Base-by-base conservation (phyloP, 2,888 invertebrate species). In the Pyralis farinalis region DNA sequence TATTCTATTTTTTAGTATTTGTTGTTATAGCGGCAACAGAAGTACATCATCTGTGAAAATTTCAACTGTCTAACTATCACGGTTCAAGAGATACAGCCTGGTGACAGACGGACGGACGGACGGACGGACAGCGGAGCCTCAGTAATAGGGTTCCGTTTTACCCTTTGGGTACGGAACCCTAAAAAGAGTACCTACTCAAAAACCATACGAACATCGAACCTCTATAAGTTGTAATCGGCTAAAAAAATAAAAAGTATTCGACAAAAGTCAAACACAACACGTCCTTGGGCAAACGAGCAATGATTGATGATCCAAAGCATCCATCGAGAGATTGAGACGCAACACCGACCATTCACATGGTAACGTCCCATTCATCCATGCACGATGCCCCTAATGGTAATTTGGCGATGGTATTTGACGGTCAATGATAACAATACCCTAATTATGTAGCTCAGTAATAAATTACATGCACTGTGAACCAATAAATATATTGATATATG, bases 211-310 rank as follows among this genome's bases (percentile, higher is more conserved):
- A n/a, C n/a, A n/a, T n/a, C n/a, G n/a, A n/a, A n/a, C n/a, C n/a
- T n/a, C n/a, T n/a, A n/a, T n/a, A n/a, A n/a, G n/a, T n/a, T n/a
- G n/a, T n/a, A n/a, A n/a, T n/a, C n/a, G n/a, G n/a, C n/a, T n/a
- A n/a, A n/a, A n/a, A n/a, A n/a, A n/a, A n/a, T 49, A 49, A 56
- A 46, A 58, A 59, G 51, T 57, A 56, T 60, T 57, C 61, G 53
- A 67, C 58, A 60, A 62, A 60, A 60, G 53, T 65, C 56, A 59
- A 58, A 54, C 47, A 55, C 48, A 55, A 63, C 37, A 28, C 63
- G 71, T 70, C 72, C 73, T 78, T 76, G 68, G 52, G 53, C 65
- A 77, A 82, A 83, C 73, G 74, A 80, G 77, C 56, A 51, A 46
- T 77, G 85, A 86, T 84, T 82, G 72, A 86, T 83, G 83, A 57